phyloP scores from a whole-genome alignment of 2,113 vertebrate genomes.

The Chaetura pelagica region DNA sequence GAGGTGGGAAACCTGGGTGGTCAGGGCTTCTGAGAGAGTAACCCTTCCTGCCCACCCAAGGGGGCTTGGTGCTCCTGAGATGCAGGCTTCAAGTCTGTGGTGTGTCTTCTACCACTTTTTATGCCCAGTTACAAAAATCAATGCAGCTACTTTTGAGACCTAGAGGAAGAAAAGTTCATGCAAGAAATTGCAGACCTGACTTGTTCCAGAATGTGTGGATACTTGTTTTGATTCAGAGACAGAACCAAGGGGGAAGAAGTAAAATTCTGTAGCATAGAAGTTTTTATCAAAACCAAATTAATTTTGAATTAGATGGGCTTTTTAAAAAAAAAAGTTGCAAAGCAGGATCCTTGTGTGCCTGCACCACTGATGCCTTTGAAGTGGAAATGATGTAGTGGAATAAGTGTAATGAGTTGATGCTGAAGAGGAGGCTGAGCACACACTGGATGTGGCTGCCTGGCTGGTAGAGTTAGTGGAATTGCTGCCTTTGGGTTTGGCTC shows the following conservation, averaged over 20 bases:
- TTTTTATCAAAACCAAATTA: not conserved
- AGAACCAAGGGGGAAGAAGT: not conserved
- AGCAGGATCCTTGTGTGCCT: not conserved
- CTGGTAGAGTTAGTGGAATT: not conserved
- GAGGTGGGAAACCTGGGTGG: not conserved
- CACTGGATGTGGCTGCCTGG: not conserved
- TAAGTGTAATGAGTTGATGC: not conserved
- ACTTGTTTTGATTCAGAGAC: not conserved
- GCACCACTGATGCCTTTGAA: not conserved
- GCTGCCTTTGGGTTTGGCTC: not conserved
- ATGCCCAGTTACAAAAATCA: not conserved
- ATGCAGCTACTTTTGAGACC: not conserved
- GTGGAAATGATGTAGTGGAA: not conserved
- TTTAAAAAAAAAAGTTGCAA: not conserved
- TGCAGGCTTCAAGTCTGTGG: not conserved
- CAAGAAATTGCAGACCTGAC: not conserved
- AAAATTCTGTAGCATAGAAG: not conserved
- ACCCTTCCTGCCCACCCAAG: not conserved
- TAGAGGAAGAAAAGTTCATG: not conserved
- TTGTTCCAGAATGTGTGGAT: not conserved
- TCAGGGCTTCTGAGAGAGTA: not conserved
- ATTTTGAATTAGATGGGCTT: not conserved
- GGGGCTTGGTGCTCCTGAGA: not conserved
- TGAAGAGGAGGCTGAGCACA: accelerated
- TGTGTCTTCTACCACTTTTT: not conserved